These are phyloP conservation scores for Athalia cordata DNA, from an alignment of 2,888 invertebrate genomes.

Conservation along the genomic window DNA sequence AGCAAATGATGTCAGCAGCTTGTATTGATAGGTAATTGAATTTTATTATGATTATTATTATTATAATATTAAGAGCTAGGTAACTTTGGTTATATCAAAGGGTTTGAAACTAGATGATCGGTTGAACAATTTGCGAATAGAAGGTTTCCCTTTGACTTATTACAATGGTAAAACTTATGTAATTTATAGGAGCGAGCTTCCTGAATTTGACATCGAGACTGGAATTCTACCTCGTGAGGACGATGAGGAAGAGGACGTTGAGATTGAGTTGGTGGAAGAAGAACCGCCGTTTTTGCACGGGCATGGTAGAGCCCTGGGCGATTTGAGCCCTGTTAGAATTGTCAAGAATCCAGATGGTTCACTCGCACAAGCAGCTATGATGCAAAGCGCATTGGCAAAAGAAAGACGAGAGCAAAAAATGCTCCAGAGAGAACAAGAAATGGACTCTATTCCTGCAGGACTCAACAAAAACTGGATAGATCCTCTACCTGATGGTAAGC, in stretches of 20 bases:
- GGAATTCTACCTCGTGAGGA: slow-evolving; percentile 93
- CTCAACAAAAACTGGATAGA: slow-evolving; percentile 97
- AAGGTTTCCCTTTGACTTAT: too few species aligned
- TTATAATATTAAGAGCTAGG: not conserved
- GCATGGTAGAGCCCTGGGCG: slow-evolving; percentile 93
- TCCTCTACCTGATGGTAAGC: slow-evolving; percentile 87
- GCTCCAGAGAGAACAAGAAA: slow-evolving; percentile 94
- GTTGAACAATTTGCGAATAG: too few species aligned
- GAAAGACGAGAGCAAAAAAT: slow-evolving; percentile 97
- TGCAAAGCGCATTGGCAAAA: slow-evolving; percentile 98
- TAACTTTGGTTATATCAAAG: too few species aligned
- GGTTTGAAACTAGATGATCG: too few species aligned
- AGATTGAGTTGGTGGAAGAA: slow-evolving; percentile 98
- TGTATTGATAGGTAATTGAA: slow-evolving; percentile 64
- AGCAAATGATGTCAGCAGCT: slow-evolving; percentile 79
- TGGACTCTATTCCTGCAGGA: slow-evolving; percentile 88
- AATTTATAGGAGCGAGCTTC: slow-evolving; percentile 93
- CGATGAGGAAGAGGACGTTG: slow-evolving; percentile 96
- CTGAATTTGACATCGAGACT: slow-evolving; percentile 98
- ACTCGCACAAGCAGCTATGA: slow-evolving; percentile 99
- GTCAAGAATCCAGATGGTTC: slow-evolving; percentile 99
- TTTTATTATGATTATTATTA: not conserved
- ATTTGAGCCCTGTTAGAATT: slow-evolving; percentile 94
- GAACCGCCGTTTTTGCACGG: slow-evolving; percentile 97
- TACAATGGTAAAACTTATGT: slow-evolving; percentile 75